These are phyloP conservation scores for Dichetophora obliterata DNA, from an alignment of 2,888 invertebrate species.

Conservation along the genomic window DNA sequence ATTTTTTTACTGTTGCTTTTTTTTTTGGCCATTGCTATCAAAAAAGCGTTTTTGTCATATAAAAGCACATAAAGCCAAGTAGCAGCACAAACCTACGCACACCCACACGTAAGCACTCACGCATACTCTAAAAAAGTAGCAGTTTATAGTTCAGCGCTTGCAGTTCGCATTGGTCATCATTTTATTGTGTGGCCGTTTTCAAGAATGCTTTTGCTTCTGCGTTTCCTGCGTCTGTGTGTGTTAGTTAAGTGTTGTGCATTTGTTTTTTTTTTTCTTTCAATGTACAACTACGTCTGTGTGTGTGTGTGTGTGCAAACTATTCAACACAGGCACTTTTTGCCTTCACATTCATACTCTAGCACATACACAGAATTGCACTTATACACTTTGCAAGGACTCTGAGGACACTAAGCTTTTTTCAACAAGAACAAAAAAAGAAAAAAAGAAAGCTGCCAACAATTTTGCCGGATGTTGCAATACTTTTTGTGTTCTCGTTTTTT, in stretches of 20 bases:
- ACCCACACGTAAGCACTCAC: not conserved
- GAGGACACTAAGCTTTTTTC: slow-evolving; percentile 10
- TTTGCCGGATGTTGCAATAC: not conserved
- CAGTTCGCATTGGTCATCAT: slow-evolving; percentile 20
- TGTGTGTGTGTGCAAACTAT: not conserved
- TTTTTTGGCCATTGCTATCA: not conserved
- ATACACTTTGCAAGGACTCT: not conserved
- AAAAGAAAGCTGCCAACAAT: not conserved
- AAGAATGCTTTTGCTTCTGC: not conserved
- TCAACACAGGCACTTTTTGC: not conserved
- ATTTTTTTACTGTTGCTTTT: not conserved
- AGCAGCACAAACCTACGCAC: not conserved
- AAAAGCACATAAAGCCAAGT: not conserved
- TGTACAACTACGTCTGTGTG: not conserved
- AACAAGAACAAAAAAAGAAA: slow-evolving; percentile 11
- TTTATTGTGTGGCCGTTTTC: not conserved
- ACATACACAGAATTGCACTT: slow-evolving; percentile 1
- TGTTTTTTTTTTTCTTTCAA: not conserved
- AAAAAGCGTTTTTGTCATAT: not conserved
- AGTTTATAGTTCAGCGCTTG: not conserved
- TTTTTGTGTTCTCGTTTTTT: not conserved
- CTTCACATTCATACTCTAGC: slow-evolving; percentile 5
- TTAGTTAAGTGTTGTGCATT: not conserved
- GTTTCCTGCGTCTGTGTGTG: not conserved
- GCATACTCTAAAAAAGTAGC: not conserved